Evolutionary conservation across 1,140 invertebrate genomes (phyloP), one percentile per base, ranked within the genome.

Genomic region (Philopotamus ludificatus): DNA sequence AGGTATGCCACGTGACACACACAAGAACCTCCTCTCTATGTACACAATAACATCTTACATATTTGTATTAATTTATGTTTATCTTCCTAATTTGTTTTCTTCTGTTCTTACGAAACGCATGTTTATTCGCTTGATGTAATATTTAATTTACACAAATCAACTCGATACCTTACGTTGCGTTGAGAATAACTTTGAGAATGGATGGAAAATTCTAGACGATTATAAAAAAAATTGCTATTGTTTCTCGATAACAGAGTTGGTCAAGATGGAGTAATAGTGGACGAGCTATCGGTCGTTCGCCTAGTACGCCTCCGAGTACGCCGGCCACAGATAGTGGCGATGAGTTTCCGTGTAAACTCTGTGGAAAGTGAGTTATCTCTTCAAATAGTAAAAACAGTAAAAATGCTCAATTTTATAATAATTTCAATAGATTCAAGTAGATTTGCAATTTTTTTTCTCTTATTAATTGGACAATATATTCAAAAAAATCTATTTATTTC

Each of bases 291-390:
- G 62, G 57, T 71, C 58, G 62, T 72, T 66, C 72, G 25, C 63
- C 57, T 58, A 54, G 65, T 54, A 71, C 55, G 57, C 73, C 50
- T 70, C 73, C 73, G n/a, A 68, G 75, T 16, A 76, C 78, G 20
- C 74, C 79, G n/a, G 71, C 74, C n/a, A 70, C 77, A 7, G 76
- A 73, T 68, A 79, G 80, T 45, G 75, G 73, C 42, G 85, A 84
- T 73, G 85, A 87, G 76, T 87, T 91, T 81, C 94, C 94, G 73
- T 97, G 95, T 87, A 95, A 94, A 86, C 89, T 97, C 77, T 97
- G 95, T 89, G 93, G 93, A 86, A 96, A 95, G 94, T 96, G 92
- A 92, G 93, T 93, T 77, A 84, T 79, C 81, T 49, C 9, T 49
- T 73, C 72, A 74, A 74, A 73, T 75, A 50, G 22, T 20, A 50